Percentiles rank a stretch among this genome's conserved stretches.
Evolutionary conservation across 2,888 invertebrate genomes (phyloP).

Genomic region (Calephelis perditalis): DNA sequence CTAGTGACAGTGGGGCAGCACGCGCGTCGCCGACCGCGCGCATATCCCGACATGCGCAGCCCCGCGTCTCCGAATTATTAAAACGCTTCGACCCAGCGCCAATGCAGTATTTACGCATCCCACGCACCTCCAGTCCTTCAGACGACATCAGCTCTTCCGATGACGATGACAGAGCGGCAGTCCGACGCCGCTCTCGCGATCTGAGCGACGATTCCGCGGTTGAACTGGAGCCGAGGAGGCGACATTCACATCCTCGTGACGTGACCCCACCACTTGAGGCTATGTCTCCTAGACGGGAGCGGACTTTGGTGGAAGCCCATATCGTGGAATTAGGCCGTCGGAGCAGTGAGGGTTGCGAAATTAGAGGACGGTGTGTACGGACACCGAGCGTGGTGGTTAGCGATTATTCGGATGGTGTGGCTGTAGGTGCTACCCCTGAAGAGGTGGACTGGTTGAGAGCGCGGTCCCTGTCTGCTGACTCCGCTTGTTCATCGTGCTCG

Average conservation of each 20-base stretch:
- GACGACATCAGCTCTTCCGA: conserved; percentile 70
- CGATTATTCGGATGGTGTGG: conserved; percentile 87
- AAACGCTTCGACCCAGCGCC: conserved; percentile 65
- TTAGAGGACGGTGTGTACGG: conserved; percentile 80
- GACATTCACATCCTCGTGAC: conserved; percentile 62
- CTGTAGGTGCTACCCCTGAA: conserved; percentile 65
- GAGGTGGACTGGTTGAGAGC: conserved; percentile 67
- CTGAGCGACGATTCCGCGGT: conserved; percentile 76
- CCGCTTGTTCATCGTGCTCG: conserved; percentile 87
- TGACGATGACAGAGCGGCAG: conserved; percentile 69
- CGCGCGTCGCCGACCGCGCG: conserved; percentile 61
- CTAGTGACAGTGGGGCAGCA: conserved; percentile 53
- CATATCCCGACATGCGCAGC: conserved; percentile 55
- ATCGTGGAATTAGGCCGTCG: conserved; percentile 76
- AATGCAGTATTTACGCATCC: conserved; percentile 71
- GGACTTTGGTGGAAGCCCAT: conserved; percentile 72
- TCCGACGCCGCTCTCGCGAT: conserved; percentile 65
- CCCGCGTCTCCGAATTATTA: conserved; percentile 63
- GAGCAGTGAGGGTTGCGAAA: conserved; percentile 66
- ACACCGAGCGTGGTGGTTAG: conserved; percentile 93
- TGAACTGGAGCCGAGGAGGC: conserved; percentile 69
- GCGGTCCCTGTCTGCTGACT: conserved; percentile 79
- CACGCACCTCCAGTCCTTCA: conserved; percentile 57
- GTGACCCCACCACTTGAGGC: conserved; percentile 60
- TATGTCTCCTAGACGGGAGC: conserved; percentile 61